Percentiles rank a stretch among this genome's conserved stretches.
Evolutionary conservation across 2,797 vertebrate species (phyloP).

Genomic region (Acestrorhynchus altus): DNA sequence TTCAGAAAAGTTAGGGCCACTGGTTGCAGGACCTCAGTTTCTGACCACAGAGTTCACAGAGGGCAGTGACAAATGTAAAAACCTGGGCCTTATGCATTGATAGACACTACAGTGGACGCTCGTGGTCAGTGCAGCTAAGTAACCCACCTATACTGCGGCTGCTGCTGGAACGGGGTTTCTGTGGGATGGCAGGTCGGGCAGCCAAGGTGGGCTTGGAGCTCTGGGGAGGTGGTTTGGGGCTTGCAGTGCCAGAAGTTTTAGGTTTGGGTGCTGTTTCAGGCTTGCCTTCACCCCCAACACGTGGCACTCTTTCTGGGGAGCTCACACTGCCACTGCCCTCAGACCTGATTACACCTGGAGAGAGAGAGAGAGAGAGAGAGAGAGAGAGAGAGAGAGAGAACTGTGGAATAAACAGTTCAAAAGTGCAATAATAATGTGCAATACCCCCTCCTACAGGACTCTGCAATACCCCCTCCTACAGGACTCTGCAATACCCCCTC

Average conservation of each 20-base stretch:
- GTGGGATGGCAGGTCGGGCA: conserved; percentile 86
- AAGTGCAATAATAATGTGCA: too few relatives aligned
- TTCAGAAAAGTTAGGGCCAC: too few relatives aligned
- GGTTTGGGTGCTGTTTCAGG: conserved; percentile 29
- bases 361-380: neutral
- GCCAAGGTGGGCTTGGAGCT: conserved; percentile 84
- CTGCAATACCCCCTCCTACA: too few relatives aligned
- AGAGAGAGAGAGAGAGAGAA: neutral
- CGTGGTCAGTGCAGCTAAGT: too few relatives aligned
- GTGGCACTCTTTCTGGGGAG: conserved; percentile 19
- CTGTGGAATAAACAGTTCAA: too few relatives aligned
- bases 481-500: too few relatives aligned
- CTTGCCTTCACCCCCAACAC: conserved; percentile 22
- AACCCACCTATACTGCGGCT: conserved; percentile 73
- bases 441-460: too few relatives aligned
- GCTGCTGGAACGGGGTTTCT: conserved; percentile 84
- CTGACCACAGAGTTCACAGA: too few relatives aligned
- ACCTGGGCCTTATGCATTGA: too few relatives aligned
- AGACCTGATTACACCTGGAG: conserved; percentile 19
- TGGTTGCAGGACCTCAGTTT: too few relatives aligned
- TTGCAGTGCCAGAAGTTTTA: conserved; percentile 7
- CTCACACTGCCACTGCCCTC: conserved; percentile 28
- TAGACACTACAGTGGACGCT: too few relatives aligned
- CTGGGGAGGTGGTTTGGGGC: conserved; percentile 71
- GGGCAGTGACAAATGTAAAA: too few relatives aligned